Evolutionary conservation across 2,888 invertebrate genomes (phyloP).

Genomic region (Cataglyphis altisquamis): DNA sequence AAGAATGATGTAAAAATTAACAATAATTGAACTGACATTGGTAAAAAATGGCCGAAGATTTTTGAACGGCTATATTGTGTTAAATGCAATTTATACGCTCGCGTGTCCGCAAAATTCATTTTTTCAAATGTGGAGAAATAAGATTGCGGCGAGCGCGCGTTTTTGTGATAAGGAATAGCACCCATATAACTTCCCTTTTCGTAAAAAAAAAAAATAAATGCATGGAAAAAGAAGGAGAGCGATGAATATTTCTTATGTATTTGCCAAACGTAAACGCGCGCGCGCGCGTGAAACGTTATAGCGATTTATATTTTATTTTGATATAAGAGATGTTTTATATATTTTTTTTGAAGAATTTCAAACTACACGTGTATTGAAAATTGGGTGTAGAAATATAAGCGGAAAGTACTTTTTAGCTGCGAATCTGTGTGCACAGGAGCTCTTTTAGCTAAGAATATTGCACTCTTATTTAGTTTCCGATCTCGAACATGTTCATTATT

Average conservation of each 20-base stretch:
- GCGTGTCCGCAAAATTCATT: background rate
- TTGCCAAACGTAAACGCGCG: constrained; percentile 73
- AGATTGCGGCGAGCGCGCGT: background rate
- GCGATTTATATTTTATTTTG: constrained; percentile 85
- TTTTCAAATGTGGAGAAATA: background rate
- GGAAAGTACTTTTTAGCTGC: constrained; percentile 30
- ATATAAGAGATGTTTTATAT: constrained; percentile 80
- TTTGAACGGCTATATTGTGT: background rate
- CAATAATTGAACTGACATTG: background rate
- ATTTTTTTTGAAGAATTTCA: constrained; percentile 78
- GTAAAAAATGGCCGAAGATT: background rate
- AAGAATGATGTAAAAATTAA: background rate
- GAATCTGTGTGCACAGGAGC: constrained; percentile 15
- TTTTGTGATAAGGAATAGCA: constrained; percentile 54
- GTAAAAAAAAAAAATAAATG: constrained; percentile 36
- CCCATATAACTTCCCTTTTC: constrained; percentile 53
- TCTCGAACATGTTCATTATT: background rate
- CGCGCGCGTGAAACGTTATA: constrained; percentile 76
- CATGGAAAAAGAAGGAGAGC: constrained; percentile 67
- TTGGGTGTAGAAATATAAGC: constrained; percentile 36
- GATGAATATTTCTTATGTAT: constrained; percentile 78
- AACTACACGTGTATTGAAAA: constrained; percentile 62
- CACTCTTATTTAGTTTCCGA: background rate
- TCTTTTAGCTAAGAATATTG: background rate
- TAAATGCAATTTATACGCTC: constrained; percentile 12